Percentiles rank a stretch among this genome's conserved stretches.
phyloP scores from a whole-genome alignment of 2,888 invertebrate species.

The Nephrocerus scutellatus region DNA sequence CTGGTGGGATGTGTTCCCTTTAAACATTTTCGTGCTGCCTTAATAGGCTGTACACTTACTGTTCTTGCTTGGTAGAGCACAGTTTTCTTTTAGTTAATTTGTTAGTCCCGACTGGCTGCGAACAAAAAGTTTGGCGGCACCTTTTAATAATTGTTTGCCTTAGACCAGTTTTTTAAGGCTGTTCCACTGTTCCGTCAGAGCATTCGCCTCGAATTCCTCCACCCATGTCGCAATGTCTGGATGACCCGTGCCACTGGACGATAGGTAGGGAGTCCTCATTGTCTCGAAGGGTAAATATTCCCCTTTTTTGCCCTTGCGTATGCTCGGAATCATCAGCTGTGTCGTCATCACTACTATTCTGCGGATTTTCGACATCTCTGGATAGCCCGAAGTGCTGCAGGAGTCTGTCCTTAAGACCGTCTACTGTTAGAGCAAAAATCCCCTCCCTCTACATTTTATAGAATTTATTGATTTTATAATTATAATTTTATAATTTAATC shows the following conservation, averaged over 20 bases:
- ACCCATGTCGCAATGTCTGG: conserved; percentile 4
- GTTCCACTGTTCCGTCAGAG: conserved; percentile 4
- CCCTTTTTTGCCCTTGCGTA: no score
- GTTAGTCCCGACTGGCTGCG: conserved; percentile 6
- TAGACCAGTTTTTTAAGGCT: conserved; percentile 6
- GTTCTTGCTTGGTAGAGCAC: no score
- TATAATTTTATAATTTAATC: no score
- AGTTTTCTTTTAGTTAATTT: no score
- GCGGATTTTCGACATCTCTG: no score
- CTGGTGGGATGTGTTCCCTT: no score
- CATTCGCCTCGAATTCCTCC: conserved; percentile 3
- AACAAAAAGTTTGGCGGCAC: conserved; percentile 6
- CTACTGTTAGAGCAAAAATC: conserved; percentile 11
- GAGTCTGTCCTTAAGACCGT: conserved; percentile 12
- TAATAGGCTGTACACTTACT: no score
- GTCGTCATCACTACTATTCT: background rate
- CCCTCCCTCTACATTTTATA: conserved; percentile 12
- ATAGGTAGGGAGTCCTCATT: background rate
- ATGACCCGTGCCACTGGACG: background rate
- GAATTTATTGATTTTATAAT: no score
- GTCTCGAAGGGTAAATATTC: conserved; percentile 2
- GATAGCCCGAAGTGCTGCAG: conserved; percentile 13
- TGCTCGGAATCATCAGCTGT: no score
- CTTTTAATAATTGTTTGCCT: conserved; percentile 11
- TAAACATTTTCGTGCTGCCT: no score